phyloP scores from a whole-genome alignment of 2,888 invertebrate genomes.

The Apantesis nais region DNA sequence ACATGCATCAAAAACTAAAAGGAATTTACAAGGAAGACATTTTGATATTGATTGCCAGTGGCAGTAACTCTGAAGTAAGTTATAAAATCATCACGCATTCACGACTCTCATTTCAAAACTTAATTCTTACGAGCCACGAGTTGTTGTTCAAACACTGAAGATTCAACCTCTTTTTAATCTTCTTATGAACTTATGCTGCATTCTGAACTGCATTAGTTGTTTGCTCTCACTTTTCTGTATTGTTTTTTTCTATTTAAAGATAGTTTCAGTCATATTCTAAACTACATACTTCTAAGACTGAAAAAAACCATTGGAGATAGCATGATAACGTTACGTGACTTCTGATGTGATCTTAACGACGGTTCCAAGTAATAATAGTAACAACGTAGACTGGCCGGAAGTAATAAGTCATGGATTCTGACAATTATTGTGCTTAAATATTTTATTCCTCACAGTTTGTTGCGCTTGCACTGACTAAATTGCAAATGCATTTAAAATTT shows the following conservation, averaged over 20 bases:
- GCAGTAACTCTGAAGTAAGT: constrained; percentile 58
- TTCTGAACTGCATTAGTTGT: not conserved
- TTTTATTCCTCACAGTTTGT: not conserved
- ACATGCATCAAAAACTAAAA: constrained; percentile 67
- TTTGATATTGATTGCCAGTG: constrained; percentile 63
- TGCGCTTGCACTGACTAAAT: not conserved
- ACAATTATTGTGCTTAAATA: not conserved
- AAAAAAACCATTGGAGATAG: too few relatives aligned
- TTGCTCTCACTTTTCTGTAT: too few relatives aligned
- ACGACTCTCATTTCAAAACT: not conserved
- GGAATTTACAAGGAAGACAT: constrained; percentile 71
- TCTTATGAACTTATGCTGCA: not conserved
- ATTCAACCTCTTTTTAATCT: not conserved
- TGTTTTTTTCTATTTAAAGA: too few relatives aligned
- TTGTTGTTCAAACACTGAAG: not conserved
- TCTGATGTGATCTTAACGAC: too few relatives aligned
- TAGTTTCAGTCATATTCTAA: too few relatives aligned
- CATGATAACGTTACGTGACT: too few relatives aligned
- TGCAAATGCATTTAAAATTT: constrained; percentile 23
- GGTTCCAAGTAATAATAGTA: too few relatives aligned
- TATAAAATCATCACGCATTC: not conserved
- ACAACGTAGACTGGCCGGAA: too few relatives aligned
- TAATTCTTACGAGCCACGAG: not conserved
- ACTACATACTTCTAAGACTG: too few relatives aligned
- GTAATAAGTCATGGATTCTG: not conserved